phyloP scores from a whole-genome alignment of 2,888 invertebrate species.

The Pyrrhosoma nymphula region DNA sequence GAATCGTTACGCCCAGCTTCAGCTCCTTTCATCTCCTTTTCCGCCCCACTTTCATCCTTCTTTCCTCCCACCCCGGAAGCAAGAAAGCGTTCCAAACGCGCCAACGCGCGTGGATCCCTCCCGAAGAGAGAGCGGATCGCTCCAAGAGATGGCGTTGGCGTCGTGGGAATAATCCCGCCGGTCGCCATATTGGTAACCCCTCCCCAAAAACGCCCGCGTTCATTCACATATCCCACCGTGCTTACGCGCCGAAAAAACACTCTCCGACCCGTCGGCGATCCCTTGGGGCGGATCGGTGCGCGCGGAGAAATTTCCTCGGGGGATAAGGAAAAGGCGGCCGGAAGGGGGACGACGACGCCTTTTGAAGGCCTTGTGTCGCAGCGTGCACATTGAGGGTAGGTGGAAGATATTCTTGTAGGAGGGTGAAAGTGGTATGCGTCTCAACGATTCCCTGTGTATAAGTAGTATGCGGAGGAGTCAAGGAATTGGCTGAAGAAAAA shows the following conservation, averaged over 20 bases:
- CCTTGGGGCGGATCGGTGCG: background rate
- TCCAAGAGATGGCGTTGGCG: background rate
- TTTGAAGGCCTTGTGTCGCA: background rate
- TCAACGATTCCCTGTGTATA: background rate
- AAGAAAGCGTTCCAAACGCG: background rate
- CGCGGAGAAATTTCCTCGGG: background rate
- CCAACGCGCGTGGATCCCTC: background rate
- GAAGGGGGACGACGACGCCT: background rate
- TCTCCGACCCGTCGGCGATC: background rate
- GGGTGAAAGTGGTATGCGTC: background rate
- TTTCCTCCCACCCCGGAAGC: background rate
- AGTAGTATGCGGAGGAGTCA: background rate
- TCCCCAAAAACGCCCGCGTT: background rate
- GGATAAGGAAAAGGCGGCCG: background rate
- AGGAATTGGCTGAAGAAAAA: background rate
- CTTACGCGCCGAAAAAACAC: background rate
- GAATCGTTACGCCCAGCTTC: background rate
- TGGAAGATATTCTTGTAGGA: background rate
- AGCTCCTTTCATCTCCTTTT: background rate
- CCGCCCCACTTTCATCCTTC: background rate
- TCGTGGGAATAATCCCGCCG: constrained; percentile 7
- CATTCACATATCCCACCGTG: background rate
- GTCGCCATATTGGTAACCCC: background rate
- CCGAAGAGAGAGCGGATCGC: background rate
- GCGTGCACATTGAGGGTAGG: background rate